phyloP scores from a whole-genome alignment of 1,140 invertebrate species.

The Tigriopus japonicus region DNA sequence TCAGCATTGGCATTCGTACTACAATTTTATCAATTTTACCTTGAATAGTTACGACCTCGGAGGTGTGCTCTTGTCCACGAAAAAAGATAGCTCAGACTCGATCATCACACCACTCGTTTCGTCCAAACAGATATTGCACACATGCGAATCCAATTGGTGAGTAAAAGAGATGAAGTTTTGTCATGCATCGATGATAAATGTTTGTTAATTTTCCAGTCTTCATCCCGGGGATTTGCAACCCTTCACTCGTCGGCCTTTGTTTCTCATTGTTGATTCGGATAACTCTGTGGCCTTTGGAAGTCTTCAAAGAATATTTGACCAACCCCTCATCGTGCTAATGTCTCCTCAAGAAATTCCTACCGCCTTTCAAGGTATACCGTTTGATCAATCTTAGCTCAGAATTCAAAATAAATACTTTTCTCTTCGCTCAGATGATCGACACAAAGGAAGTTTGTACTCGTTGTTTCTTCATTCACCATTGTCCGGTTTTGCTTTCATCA shows the following conservation, averaged over 20 bases:
- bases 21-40: too few relatives aligned
- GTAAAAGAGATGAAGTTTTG: too few relatives aligned
- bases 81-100: not conserved
- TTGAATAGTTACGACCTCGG: conserved; percentile 57
- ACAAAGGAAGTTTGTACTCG: conserved; percentile 82
- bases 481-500: conserved; percentile 78
- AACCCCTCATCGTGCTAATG: conserved; percentile 83
- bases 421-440: conserved; percentile 50
- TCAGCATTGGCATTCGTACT: too few relatives aligned
- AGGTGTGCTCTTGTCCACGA: conserved; percentile 40
- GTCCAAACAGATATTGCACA: conserved; percentile 27
- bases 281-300: conserved; percentile 86
- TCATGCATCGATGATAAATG: conserved; percentile 16
- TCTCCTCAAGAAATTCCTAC: conserved; percentile 74
- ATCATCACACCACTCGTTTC: too few relatives aligned
- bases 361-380: conserved; percentile 47
- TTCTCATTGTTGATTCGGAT: conserved; percentile 84
- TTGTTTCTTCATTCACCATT: conserved; percentile 84
- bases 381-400: not conserved
- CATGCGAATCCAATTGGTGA: conserved; percentile 57
- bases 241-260: conserved; percentile 74
- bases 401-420: conserved; percentile 11
- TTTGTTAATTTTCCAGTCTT: conserved; percentile 30
- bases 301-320: conserved; percentile 77
- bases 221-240: conserved; percentile 83